Base-by-base conservation (phyloP, 2,113 vertebrate genomes). In the Emydura subglobosa region DNA sequence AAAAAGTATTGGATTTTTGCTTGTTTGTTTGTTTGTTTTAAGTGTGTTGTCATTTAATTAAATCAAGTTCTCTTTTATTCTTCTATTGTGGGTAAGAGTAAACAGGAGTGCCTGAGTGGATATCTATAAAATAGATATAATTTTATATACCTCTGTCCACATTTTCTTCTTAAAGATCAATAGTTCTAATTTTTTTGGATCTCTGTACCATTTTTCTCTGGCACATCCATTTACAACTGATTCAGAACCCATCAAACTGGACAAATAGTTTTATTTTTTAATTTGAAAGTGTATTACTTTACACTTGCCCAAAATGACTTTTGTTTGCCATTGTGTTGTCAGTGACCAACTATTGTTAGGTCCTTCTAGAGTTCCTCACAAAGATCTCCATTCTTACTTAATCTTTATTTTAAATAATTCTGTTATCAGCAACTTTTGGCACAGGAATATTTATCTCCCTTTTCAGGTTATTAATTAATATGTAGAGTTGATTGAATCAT, bases 141-240 rank as follows among this genome's bases (percentile, higher is more conserved):
- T 96, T 95, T 96, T 96, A 9, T 93, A 85, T 57, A 19, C 51
- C 3, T 79, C n/a, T 68, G 14, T 47, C 89, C 90, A 27, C 68
- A 83, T 88, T 95, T 97, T 88, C 90, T 55, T 91, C 92, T 85
- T 27, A 96, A 97, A 97, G 93, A 94, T 93, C 42, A 91, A 94
- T 90, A 76, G 10, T 12, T 54, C 39, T 10, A 4, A 54, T 86
- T 86, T 89, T 85, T 65, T 74, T 5, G 61, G 61, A 39, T 72
- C 34, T 39, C 34, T 39, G 65, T 4, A n/a, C 83, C 89, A 74
- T 97, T 92, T 94, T 87, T 47, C 76, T 86, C 79, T 50, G 78
- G 88, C 25, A 53, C 96, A 94, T 93, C 92, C 78, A 55, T 80
- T 96, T 93, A 8, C 87, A 95, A 78, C 27, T 82, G 27, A 84